Evolutionary conservation across 2,888 invertebrate species (phyloP), one percentile per base, ranked within the genome.

Genomic region (Scaeva pyrastri): DNA sequence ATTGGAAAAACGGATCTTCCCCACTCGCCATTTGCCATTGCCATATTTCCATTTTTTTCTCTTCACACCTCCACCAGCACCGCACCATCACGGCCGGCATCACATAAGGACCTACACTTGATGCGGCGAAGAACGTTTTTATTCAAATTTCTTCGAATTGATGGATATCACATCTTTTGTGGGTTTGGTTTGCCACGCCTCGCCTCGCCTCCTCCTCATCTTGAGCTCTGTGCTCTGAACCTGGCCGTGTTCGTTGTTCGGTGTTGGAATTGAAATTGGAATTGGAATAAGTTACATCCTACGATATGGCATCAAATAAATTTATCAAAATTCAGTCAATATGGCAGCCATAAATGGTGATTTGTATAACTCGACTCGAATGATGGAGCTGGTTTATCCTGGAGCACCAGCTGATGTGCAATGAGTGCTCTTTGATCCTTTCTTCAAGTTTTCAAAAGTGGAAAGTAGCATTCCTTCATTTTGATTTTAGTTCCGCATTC

Each of bases 271-370:
- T n/a, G n/a, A n/a, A n/a, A n/a, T n/a, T n/a, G n/a, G n/a, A n/a
- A 52, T n/a, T 10, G 41, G 52, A 55, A 50, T 21, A 73, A 58
- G 41, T 43, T 66, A 21, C 11, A 52, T 11, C 31, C 7, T 55
- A 5, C 26, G 8, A 14, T n/a, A n/a, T 52, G n/a, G 14, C 50
- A 5, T 23, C 52, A 75, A 70, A 81, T 56, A 76, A 64, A 71
- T 81, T 81, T 75, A 70, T 80, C 68, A 76, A 39, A 64, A 76
- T 50, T 81, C 26, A 64, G 56, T 71, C 62, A 81, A 81, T 76
- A 81, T 62, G 64, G 80, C 62, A 70, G 70, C 41, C 76, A 81
- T 76, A 76, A 81, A 81, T 64, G 43, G 58, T 71, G 76, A 81
- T 76, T 81, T 81, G 81, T 71, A 45, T 45, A 41, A 71, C 55